phyloP scores from a whole-genome alignment of 2,113 vertebrate species.

The Poeciliopsis occidentalis region DNA sequence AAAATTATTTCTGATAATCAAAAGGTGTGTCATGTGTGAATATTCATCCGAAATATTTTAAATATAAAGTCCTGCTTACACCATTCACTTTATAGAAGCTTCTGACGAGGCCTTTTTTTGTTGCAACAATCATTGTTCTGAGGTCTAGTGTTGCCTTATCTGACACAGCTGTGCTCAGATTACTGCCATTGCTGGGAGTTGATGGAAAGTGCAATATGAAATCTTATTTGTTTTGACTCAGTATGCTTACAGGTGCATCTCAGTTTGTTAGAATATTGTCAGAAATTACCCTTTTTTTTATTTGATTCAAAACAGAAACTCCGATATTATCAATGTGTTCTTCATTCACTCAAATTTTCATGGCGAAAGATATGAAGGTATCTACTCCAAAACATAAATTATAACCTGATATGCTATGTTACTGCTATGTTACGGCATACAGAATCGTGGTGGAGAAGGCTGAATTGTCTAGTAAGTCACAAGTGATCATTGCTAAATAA shows the following conservation, averaged over 20 bases:
- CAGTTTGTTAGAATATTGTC: not conserved
- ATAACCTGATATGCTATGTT: not conserved
- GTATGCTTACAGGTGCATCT: conserved; percentile 29
- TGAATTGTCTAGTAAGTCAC: not conserved
- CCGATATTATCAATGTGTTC: not conserved
- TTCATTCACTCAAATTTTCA: not conserved
- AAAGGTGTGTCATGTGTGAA: conserved; percentile 30
- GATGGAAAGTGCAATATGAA: conserved; percentile 66
- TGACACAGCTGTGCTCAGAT: conserved; percentile 20
- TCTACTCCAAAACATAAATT: too few species aligned
- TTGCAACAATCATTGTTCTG: conserved; percentile 54
- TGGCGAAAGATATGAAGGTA: not conserved
- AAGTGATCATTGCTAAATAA: not conserved
- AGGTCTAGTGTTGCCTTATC: conserved; percentile 31
- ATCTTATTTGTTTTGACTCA: conserved; percentile 28
- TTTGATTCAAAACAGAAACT: not conserved
- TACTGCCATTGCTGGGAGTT: conserved; percentile 60
- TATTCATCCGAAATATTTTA: conserved; percentile 23
- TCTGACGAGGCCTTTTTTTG: conserved; percentile 48
- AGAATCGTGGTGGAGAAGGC: not conserved
- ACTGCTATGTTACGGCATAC: not conserved
- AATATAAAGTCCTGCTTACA: not conserved
- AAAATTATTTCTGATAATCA: conserved; percentile 19
- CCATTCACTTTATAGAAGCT: conserved; percentile 19
- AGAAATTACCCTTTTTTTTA: not conserved